These are phyloP conservation scores for Micronycteris hirsuta DNA, from an alignment of 2,113 vertebrate species.

Conservation along the genomic window DNA sequence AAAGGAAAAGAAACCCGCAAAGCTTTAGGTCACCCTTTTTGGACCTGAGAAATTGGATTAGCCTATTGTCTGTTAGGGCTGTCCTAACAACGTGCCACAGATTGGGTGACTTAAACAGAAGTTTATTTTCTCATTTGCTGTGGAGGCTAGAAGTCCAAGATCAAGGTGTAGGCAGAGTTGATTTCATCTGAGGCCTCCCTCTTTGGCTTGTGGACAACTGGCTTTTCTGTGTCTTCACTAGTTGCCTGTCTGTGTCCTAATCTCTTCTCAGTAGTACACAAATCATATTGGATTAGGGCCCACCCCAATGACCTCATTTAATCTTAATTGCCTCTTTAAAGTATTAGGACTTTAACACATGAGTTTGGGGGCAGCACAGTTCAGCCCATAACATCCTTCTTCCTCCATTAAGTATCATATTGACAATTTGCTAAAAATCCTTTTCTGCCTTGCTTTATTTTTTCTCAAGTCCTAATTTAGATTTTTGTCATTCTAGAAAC, in stretches of 20 bases:
- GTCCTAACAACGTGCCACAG: background rate
- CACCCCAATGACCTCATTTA: background rate
- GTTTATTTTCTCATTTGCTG: background rate
- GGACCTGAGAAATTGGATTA: background rate
- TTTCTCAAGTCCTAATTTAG: background rate
- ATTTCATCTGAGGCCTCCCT: background rate
- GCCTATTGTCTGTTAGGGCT: background rate
- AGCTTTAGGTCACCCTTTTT: background rate
- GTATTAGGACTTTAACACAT: background rate
- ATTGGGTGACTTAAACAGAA: background rate
- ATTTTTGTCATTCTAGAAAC: background rate
- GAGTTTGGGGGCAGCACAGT: background rate
- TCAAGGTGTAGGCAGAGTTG: background rate
- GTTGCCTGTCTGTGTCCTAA: background rate
- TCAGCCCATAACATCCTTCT: background rate
- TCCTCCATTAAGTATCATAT: background rate
- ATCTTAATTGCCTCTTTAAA: background rate
- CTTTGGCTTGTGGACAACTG: background rate
- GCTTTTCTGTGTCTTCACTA: background rate
- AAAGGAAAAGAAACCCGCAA: background rate
- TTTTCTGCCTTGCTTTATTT: background rate
- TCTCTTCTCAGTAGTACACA: background rate
- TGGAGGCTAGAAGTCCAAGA: background rate
- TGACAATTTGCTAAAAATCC: background rate
- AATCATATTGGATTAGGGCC: background rate